phyloP scores from a whole-genome alignment of 2,113 vertebrate species.

The Micronycteris hirsuta region DNA sequence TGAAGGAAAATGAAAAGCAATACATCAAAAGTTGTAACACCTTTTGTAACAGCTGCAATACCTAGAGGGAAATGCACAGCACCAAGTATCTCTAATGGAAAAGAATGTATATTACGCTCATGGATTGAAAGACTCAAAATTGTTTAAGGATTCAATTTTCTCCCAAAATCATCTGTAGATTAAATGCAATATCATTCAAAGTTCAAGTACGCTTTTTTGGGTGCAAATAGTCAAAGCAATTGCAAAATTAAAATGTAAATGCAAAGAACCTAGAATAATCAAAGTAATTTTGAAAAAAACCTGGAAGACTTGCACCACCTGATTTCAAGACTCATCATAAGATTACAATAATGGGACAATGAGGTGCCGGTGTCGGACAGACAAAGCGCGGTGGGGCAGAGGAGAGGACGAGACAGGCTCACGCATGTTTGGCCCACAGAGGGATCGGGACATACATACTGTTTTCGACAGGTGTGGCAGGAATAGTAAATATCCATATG shows the following conservation, averaged over 20 bases:
- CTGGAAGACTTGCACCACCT: not conserved
- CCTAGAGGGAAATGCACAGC: not conserved
- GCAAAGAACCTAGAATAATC: not conserved
- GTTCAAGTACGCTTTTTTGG: not conserved
- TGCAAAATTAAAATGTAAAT: slow-evolving; percentile 37
- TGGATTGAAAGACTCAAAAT: too few relatives aligned
- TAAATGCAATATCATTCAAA: not conserved
- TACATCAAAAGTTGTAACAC: not conserved
- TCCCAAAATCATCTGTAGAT: not conserved
- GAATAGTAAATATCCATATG: not conserved
- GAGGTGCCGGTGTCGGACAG: not conserved
- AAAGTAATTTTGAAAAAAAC: not conserved
- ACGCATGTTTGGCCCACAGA: not conserved
- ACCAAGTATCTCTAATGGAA: not conserved
- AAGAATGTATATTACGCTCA: too few relatives aligned
- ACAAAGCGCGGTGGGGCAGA: not conserved
- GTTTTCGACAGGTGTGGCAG: not conserved
- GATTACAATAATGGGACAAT: not conserved
- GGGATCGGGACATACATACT: not conserved
- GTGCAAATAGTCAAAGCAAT: not conserved
- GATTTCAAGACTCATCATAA: not conserved
- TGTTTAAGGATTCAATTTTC: not conserved
- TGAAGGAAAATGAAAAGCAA: not conserved
- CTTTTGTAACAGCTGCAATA: not conserved
- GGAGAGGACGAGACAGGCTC: not conserved